Evolutionary conservation across 2,797 vertebrate species (phyloP).

Genomic region (Etheostoma nigrum): DNA sequence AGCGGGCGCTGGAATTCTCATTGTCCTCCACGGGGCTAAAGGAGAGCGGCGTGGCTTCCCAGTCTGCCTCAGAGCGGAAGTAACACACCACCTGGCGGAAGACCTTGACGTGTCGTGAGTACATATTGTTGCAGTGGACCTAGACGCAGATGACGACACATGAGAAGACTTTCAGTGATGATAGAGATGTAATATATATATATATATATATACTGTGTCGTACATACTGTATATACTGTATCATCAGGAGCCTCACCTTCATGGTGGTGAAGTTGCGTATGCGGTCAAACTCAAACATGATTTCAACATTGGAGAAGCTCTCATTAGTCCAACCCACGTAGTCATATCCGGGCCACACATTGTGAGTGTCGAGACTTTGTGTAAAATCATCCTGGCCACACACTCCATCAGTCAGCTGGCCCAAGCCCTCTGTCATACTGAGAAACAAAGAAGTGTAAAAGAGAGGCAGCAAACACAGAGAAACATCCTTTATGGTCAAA

Average conservation of each 20-base stretch:
- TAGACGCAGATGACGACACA: constrained; percentile 57
- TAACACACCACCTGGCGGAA: constrained; percentile 94
- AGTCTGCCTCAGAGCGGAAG: constrained; percentile 93
- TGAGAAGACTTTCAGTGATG: neutral
- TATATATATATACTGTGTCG: too few relatives aligned
- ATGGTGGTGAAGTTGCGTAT: constrained; percentile 96
- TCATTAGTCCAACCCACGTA: constrained; percentile 97
- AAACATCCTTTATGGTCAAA: neutral
- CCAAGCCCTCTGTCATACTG: constrained; percentile 97
- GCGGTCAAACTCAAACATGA: constrained; percentile 97
- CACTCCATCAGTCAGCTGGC: constrained; percentile 96
- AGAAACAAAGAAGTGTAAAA: constrained; percentile 8
- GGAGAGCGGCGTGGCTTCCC: constrained; percentile 88
- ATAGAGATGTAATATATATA: neutral
- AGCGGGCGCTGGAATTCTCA: constrained; percentile 92
- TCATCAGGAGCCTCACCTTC: constrained; percentile 86
- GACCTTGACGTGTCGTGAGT: constrained; percentile 90
- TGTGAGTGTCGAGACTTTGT: constrained; percentile 90
- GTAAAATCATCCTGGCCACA: constrained; percentile 95
- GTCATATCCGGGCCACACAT: constrained; percentile 95
- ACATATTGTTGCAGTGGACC: constrained; percentile 99
- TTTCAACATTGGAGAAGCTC: constrained; percentile 91
- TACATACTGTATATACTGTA: too few relatives aligned
- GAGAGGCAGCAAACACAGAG: constrained; percentile 8
- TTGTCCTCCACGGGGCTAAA: constrained; percentile 91